A percentile compares a stretch with the other conserved stretches of the same genome.
phyloP scores from a whole-genome alignment of 2,113 vertebrate genomes.

The human region GRCh38 chr2:190460501-190461000 shows the following conservation, averaged over 20 bases:
- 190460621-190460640: not conserved
- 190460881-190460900: not conserved
- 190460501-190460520: not conserved
- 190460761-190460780: not conserved
- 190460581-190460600: not conserved
- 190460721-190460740: not conserved
- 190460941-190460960: not conserved
- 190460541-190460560: not conserved
- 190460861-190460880: not conserved
- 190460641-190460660: not conserved
- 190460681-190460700: not conserved
- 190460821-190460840: not conserved
- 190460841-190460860: not conserved
- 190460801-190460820: not conserved
- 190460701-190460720: not conserved
- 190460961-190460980: not conserved
- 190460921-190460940: not conserved
- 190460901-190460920: not conserved
- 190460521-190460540: not conserved
- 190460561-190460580: not conserved
- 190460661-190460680: not conserved
- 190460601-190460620: not conserved
- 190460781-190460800: not conserved
- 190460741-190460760: not conserved
- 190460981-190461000: not conserved